phyloP scores from a whole-genome alignment of 2,888 invertebrate species.

The Nomada fucata region DNA sequence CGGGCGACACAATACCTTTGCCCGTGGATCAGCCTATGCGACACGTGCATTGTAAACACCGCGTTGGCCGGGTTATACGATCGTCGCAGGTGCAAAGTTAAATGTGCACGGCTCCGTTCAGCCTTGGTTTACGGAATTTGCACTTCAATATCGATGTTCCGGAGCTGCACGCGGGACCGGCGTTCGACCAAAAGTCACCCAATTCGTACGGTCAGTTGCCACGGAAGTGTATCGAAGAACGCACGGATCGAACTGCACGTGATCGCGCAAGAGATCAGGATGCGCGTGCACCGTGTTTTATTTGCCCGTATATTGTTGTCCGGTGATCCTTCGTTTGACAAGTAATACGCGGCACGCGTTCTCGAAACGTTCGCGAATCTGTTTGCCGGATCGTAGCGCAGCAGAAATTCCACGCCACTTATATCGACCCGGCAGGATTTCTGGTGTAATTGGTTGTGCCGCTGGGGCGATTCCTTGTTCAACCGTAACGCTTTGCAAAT shows the following conservation, averaged over 20 bases:
- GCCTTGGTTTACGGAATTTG: conserved; percentile 57
- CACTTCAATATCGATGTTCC: conserved; percentile 51
- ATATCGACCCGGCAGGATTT: background rate
- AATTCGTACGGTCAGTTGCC: conserved; percentile 6
- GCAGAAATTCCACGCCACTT: no score
- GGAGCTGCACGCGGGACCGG: background rate
- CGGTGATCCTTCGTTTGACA: background rate
- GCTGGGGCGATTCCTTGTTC: background rate
- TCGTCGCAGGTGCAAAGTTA: conserved; percentile 64
- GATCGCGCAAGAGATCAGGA: background rate
- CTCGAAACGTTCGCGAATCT: background rate
- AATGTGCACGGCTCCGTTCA: conserved; percentile 52
- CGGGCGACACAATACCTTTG: conserved; percentile 49
- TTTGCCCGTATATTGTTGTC: background rate
- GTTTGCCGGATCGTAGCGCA: no score
- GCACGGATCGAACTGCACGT: background rate
- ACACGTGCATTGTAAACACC: conserved; percentile 59
- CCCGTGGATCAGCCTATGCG: conserved; percentile 19
- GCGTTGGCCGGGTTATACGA: conserved; percentile 54
- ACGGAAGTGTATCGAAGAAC: conserved; percentile 7
- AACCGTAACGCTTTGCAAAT: conserved; percentile 17
- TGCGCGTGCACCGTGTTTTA: background rate
- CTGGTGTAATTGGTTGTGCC: background rate
- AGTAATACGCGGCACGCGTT: conserved; percentile 6
- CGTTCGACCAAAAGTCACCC: conserved; percentile 29